Evolutionary conservation across 2,888 invertebrate species (phyloP).

Genomic region (Peribatodes rhomboidaria): DNA sequence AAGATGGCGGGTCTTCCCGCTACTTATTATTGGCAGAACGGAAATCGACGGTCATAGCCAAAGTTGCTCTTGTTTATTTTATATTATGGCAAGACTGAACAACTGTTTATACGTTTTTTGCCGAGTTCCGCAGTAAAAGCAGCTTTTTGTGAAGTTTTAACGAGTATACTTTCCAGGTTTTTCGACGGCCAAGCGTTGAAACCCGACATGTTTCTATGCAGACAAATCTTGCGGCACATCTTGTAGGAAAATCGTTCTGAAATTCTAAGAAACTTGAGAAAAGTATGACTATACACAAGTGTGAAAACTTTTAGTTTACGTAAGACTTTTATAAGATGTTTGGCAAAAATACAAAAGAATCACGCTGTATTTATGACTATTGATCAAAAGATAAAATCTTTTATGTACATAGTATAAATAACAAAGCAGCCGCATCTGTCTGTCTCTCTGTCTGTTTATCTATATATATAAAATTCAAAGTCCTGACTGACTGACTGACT

Average conservation of each 20-base stretch:
- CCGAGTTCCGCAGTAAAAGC: background rate
- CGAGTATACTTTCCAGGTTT: slow-evolving; percentile 10
- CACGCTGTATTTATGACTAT: slow-evolving; percentile 6
- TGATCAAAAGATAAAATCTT: background rate
- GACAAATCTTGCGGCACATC: slow-evolving; percentile 14
- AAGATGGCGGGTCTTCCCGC: no score
- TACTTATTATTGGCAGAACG: no score
- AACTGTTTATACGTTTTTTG: slow-evolving; percentile 13
- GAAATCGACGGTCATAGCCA: no score
- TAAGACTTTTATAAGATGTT: slow-evolving; percentile 15
- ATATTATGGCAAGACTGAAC: no score
- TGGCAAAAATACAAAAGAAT: slow-evolving; percentile 5
- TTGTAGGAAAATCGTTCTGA: slow-evolving; percentile 1
- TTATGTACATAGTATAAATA: no score
- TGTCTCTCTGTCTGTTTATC: no score
- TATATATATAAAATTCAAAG: no score
- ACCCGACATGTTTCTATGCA: background rate
- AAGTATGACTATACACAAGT: background rate
- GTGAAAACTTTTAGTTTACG: slow-evolving; percentile 15
- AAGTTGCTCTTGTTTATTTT: no score
- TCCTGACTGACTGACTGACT: no score
- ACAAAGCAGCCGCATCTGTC: no score
- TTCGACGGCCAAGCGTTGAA: background rate
- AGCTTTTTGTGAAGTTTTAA: slow-evolving; percentile 19
- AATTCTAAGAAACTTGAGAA: slow-evolving; percentile 17